A percentile compares a stretch with the other conserved stretches of the same genome.
These are phyloP conservation scores for Chaetodon trifascialis DNA, from an alignment of 2,113 vertebrate species.

Conservation along the genomic window DNA sequence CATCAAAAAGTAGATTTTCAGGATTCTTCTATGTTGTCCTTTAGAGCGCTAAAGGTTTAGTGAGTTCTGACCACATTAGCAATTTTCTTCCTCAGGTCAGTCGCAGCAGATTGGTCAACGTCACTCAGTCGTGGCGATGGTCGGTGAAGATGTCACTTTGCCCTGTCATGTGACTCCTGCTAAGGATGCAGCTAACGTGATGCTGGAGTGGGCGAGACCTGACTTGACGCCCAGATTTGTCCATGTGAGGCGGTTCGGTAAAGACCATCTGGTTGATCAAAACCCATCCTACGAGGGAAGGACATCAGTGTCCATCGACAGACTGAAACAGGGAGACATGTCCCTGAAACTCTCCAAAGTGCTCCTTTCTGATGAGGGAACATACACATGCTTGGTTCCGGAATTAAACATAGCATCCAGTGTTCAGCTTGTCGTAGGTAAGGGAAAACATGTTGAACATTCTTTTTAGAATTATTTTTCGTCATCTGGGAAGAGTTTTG, in stretches of 20 bases:
- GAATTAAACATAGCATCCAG: neutral
- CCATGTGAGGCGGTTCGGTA: neutral
- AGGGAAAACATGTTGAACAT: neutral
- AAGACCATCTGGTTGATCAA: neutral
- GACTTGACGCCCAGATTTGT: neutral
- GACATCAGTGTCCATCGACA: neutral
- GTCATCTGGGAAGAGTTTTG: too few species aligned
- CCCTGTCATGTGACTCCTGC: neutral
- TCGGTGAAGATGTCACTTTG: neutral
- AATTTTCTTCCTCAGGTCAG: neutral
- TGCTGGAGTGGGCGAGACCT: constrained; percentile 6
- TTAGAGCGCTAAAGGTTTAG: too few species aligned
- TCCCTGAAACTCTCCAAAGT: neutral
- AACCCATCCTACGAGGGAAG: neutral
- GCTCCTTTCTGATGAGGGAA: neutral
- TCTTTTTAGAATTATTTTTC: neutral
- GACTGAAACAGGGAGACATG: neutral
- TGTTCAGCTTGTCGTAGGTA: neutral
- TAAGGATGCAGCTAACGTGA: neutral
- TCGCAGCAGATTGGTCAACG: neutral
- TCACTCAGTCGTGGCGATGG: neutral
- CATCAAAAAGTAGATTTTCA: neutral
- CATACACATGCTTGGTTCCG: neutral
- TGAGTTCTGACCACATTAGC: too few species aligned
- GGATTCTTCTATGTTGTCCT: too few species aligned